These are phyloP conservation scores for Netelia inedita DNA, from an alignment of 2,888 invertebrate genomes.

Conservation along the genomic window DNA sequence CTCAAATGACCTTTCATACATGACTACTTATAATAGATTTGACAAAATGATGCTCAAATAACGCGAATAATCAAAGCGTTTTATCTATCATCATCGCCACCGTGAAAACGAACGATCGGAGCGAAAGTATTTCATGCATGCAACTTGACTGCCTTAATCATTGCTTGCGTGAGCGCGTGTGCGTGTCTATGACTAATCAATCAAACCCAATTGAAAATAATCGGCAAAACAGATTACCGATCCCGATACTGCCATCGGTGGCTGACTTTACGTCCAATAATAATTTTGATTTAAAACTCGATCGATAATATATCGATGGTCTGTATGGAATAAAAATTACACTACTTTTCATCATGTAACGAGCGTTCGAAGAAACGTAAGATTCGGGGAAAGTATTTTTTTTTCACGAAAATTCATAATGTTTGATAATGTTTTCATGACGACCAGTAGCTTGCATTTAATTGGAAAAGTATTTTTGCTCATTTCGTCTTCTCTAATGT, in stretches of 20 bases:
- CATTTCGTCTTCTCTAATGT: not conserved
- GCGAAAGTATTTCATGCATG: conserved; percentile 60
- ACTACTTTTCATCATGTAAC: no score
- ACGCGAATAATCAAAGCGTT: conserved; percentile 36
- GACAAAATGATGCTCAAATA: conserved; percentile 35
- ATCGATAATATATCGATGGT: no score
- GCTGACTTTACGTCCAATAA: not conserved
- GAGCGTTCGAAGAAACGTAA: not conserved
- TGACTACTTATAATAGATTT: conserved; percentile 27
- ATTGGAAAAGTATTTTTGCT: not conserved
- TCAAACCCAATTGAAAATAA: conserved; percentile 21
- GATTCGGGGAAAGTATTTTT: not conserved
- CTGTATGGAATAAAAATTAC: no score
- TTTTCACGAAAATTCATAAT: not conserved
- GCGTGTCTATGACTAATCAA: conserved; percentile 61
- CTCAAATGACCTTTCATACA: conserved; percentile 53
- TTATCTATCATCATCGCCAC: conserved; percentile 49
- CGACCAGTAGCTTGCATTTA: not conserved
- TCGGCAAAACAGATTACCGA: conserved; percentile 42
- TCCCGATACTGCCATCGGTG: not conserved
- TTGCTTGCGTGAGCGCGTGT: conserved; percentile 48
- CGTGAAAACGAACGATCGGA: conserved; percentile 42
- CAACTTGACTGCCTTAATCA: conserved; percentile 30
- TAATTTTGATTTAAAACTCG: not conserved
- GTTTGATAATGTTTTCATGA: not conserved